Evolutionary conservation across 2,888 invertebrate genomes (phyloP).

Genomic region (Xestia xanthographa): DNA sequence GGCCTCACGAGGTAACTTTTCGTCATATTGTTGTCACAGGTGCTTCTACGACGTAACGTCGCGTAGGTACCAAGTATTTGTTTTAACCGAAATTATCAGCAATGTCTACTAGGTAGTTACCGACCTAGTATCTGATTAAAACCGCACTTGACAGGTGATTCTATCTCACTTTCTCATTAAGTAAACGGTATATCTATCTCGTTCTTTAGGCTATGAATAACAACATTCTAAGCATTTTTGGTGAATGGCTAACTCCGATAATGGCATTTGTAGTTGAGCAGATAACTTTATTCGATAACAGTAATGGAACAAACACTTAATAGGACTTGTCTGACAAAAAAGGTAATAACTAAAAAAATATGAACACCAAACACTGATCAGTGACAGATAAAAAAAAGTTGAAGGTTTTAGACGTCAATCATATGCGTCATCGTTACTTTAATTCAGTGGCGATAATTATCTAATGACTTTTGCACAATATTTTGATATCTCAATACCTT

Average conservation of each 20-base stretch:
- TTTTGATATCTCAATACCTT: slow-evolving; percentile 30
- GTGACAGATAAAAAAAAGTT: slow-evolving; percentile 53
- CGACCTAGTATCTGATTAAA: slow-evolving; percentile 74
- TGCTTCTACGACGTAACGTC: slow-evolving; percentile 74
- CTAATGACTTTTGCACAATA: slow-evolving; percentile 46
- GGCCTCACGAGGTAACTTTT: slow-evolving; percentile 80
- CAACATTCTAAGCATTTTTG: slow-evolving; percentile 63
- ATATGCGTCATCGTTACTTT: slow-evolving; percentile 41
- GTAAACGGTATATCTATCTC: slow-evolving; percentile 47
- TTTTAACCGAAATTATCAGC: slow-evolving; percentile 80
- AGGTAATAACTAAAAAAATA: slow-evolving; percentile 38
- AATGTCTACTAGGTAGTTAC: slow-evolving; percentile 65
- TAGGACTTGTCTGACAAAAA: slow-evolving; percentile 42
- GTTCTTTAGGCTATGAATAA: slow-evolving; percentile 49
- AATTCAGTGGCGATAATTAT: slow-evolving; percentile 34
- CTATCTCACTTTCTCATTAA: slow-evolving; percentile 40
- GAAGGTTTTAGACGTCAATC: slow-evolving; percentile 54
- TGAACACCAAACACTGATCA: slow-evolving; percentile 41
- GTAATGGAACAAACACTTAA: slow-evolving; percentile 51
- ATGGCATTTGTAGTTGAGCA: slow-evolving; percentile 36
- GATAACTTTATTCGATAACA: slow-evolving; percentile 55
- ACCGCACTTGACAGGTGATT: slow-evolving; percentile 63
- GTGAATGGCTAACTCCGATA: slow-evolving; percentile 61
- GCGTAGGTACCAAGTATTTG: slow-evolving; percentile 75
- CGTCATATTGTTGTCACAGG: slow-evolving; percentile 79